These are phyloP conservation scores for Paradisaea rubra DNA, from an alignment of 2,113 vertebrate species.

Conservation along the genomic window DNA sequence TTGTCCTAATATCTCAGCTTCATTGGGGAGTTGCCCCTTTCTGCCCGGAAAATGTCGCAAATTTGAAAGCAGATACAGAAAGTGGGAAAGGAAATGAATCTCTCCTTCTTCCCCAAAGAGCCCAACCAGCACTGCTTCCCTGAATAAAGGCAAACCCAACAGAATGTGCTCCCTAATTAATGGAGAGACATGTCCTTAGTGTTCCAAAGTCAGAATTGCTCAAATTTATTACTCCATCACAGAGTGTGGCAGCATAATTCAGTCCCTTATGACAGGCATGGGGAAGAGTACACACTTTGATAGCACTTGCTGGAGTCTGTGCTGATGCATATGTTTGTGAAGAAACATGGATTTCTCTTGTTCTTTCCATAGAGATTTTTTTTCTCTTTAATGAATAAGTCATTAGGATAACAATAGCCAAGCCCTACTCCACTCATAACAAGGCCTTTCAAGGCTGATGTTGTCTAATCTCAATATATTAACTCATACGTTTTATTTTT, in stretches of 20 bases:
- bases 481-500: background rate
- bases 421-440: background rate
- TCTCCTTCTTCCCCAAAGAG: background rate
- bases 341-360: background rate
- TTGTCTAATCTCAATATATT: background rate
- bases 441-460: background rate
- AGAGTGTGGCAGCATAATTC: background rate
- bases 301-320: background rate
- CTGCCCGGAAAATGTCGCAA: background rate
- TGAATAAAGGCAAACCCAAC: background rate
- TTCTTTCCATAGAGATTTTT: background rate
- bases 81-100: background rate
- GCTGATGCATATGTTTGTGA: background rate
- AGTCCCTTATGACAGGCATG: background rate
- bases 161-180: background rate
- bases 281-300: background rate
- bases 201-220: background rate
- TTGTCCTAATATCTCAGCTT: background rate
- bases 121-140: background rate
- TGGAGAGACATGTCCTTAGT: background rate
- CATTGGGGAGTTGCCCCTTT: background rate
- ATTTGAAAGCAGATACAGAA: background rate
- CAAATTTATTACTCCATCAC: background rate
- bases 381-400: constrained; percentile 1
- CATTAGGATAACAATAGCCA: background rate